These are phyloP conservation scores for Chiloscyllium punctatum DNA, from an alignment of 2,797 vertebrate species.

Conservation along the genomic window DNA sequence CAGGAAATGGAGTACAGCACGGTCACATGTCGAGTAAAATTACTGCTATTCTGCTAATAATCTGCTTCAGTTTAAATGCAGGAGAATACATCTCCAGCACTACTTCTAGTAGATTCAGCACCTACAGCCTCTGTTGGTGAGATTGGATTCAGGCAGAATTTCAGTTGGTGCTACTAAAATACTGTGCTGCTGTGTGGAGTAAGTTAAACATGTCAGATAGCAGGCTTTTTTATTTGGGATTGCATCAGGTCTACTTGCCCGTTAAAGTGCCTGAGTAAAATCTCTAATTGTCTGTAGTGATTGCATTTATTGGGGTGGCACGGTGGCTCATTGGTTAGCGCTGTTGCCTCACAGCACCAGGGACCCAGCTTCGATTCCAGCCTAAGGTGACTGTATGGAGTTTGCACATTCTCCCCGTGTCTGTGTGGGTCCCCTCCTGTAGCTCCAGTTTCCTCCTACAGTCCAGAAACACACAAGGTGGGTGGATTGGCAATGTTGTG, in stretches of 20 bases:
- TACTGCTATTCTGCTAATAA: neutral
- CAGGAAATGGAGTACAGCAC: neutral
- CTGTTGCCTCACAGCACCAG: too few species aligned
- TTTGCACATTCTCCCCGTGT: too few species aligned
- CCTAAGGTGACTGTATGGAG: too few species aligned
- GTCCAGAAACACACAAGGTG: too few species aligned
- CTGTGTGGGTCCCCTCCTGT: too few species aligned
- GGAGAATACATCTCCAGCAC: neutral
- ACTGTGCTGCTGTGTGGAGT: neutral
- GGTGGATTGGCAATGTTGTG: too few species aligned
- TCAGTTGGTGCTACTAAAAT: neutral
- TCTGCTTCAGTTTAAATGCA: neutral
- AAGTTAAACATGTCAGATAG: neutral
- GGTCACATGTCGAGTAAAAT: neutral
- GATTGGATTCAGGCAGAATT: neutral
- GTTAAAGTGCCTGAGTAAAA: neutral
- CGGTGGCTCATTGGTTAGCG: too few species aligned
- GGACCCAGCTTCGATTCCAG: too few species aligned
- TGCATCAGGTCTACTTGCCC: neutral
- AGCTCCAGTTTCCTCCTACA: too few species aligned
- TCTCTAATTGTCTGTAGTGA: neutral
- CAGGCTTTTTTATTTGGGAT: neutral
- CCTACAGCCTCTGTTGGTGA: neutral
- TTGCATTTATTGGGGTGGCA: too few species aligned
- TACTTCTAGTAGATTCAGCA: neutral